phyloP scores from a whole-genome alignment of 2,113 vertebrate genomes.

The Colius striatus region DNA sequence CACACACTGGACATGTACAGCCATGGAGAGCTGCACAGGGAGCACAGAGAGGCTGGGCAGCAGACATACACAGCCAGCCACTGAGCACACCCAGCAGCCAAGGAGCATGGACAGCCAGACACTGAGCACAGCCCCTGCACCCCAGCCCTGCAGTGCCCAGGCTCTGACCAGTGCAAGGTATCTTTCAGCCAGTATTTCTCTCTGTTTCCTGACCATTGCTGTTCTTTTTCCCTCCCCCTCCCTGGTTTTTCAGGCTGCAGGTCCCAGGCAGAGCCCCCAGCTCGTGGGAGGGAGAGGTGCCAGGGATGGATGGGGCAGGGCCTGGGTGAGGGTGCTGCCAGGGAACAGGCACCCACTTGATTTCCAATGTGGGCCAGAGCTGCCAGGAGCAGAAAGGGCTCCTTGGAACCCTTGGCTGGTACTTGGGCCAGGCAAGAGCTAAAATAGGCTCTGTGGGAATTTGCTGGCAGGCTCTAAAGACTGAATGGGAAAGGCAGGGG shows the following conservation, averaged over 20 bases:
- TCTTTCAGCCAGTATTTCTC: fast-evolving
- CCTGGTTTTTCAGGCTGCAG: fast-evolving
- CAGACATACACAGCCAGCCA: too few relatives aligned
- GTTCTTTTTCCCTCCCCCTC: background rate
- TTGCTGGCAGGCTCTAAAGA: background rate
- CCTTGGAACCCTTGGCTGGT: background rate
- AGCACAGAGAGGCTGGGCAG: too few relatives aligned
- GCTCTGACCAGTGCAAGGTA: background rate
- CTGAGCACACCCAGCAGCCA: too few relatives aligned
- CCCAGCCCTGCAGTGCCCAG: fast-evolving
- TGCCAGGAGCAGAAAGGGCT: conserved; percentile 28
- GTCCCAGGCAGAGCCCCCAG: background rate
- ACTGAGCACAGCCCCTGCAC: background rate
- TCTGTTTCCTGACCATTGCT: too few relatives aligned
- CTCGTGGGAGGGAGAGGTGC: background rate
- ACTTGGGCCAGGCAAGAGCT: conserved; percentile 42
- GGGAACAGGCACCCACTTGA: conserved; percentile 9
- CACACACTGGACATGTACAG: background rate
- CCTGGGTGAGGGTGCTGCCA: background rate
- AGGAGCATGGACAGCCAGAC: background rate
- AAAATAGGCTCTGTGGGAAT: conserved; percentile 72
- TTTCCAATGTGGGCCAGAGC: conserved; percentile 31
- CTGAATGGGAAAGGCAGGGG: fast-evolving
- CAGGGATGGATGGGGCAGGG: background rate
- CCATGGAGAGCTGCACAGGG: background rate